Evolutionary conservation across 2,888 invertebrate genomes (phyloP).

Genomic region (Campopleginae sp.): DNA sequence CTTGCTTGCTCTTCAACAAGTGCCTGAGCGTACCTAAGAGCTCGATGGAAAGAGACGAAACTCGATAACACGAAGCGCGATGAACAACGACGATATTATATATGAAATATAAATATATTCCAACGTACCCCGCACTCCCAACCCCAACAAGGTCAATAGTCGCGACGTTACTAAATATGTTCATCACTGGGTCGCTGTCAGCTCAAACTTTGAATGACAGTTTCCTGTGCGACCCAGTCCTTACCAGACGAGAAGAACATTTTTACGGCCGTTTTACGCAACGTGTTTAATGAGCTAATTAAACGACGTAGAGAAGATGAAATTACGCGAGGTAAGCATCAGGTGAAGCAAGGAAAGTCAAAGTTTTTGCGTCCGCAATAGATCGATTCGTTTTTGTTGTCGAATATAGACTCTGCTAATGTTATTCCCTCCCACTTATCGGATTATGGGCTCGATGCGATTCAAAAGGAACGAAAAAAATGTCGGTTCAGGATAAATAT

Average conservation of each 20-base stretch:
- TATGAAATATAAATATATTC: neutral
- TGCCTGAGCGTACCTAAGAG: constrained; percentile 37
- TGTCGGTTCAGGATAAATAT: no score
- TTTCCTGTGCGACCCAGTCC: no score
- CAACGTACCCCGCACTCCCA: neutral
- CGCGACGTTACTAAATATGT: neutral
- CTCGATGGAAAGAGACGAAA: constrained; percentile 25
- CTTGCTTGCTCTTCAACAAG: constrained; percentile 57
- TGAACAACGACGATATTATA: neutral
- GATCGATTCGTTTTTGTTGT: no score
- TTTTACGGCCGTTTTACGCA: neutral
- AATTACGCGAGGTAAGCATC: neutral
- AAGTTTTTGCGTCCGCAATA: no score
- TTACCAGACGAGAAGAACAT: no score
- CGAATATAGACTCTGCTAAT: no score
- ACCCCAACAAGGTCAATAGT: neutral
- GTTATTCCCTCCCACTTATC: no score
- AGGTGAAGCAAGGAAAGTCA: no score
- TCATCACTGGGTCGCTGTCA: neutral
- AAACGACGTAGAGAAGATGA: neutral
- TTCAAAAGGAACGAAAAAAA: no score
- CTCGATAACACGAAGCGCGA: constrained; percentile 36
- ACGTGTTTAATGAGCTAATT: neutral
- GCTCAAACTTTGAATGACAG: neutral
- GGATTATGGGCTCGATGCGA: no score